Base-by-base conservation (phyloP, 2,888 invertebrate species). In the Palloptera scutellata region DNA sequence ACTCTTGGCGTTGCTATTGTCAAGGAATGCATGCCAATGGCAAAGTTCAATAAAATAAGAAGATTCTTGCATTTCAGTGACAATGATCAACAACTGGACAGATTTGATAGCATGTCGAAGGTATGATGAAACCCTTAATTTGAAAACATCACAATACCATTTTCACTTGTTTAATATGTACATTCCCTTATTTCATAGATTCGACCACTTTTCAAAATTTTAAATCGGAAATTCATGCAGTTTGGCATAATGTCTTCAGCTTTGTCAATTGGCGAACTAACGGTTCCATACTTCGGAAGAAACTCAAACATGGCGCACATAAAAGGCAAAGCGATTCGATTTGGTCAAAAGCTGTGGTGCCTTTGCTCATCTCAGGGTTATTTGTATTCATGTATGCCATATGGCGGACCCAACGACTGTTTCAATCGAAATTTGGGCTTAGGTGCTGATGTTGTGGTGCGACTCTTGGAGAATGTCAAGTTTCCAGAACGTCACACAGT, bases 371-470 rank as follows among this genome's bases (percentile, higher is more conserved):
- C 63, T 42, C 17, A 15, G 51, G 60, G 59, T 1, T 64, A 64
- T 58, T 15, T 57, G 6, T 64, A 58, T 64, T 20, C 45, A 11
- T 58, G 40, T 13, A 59, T 59, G 20, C 58, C 58, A n/a, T 64
- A 64, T 66, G 54, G 43, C n/a, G 66, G 66, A 20, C 51, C 66
- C 11, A 45, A 43, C 20, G 48, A 58, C 55, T 43, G 40, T 13
- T 64, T 57, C 45, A 51, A 64, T 17, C 43, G 45, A 6, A 20
- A 64, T 57, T 13, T 64, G 55, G 58, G 57, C n/a, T 58, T 48
- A 13, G 51, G 57, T 30, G 66, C 67, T 12, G 55, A 67, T 57
- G 55, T 62, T 9, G 62, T 67, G 42, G 30, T 66, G n/a, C 17
- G 54, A 10, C 48, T 66, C 13, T 15, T 55, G 15, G 52, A 61